These are phyloP conservation scores for Rotaria sp. DNA, from an alignment of 2,888 invertebrate species.

Conservation along the genomic window DNA sequence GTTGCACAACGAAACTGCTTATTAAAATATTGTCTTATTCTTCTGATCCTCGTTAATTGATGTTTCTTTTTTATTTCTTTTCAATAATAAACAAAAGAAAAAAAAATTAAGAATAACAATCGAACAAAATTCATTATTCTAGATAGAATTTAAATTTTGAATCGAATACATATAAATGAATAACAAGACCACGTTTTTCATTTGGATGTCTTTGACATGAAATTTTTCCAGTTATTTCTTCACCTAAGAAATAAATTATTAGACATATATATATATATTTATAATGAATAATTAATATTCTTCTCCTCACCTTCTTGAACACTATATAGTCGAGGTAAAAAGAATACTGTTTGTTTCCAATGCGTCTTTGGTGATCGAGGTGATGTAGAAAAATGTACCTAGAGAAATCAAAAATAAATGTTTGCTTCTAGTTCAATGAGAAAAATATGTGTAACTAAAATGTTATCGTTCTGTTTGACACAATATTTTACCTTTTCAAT, in stretches of 20 bases:
- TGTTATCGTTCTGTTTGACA: no score
- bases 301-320: constrained; percentile 52
- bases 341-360: constrained; percentile 70
- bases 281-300: not conserved
- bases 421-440: no score
- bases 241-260: constrained; percentile 58
- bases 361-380: constrained; percentile 63
- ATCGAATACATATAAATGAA: constrained; percentile 35
- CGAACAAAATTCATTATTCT: constrained; percentile 24
- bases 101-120: no score
- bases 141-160: constrained; percentile 35
- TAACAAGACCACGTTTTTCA: constrained; percentile 54
- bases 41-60: no score
- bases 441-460: not conserved
- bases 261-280: not conserved
- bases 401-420: not conserved
- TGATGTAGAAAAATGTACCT: constrained; percentile 58
- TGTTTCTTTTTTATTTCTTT: no score
- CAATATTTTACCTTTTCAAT: not conserved
- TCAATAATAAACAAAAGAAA: no score
- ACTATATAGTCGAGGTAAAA: constrained; percentile 63
- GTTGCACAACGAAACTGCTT: no score
- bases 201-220: constrained; percentile 67
- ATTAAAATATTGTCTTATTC: no score
- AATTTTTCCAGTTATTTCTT: constrained; percentile 65